Base-by-base conservation (phyloP, 2,113 vertebrate species). In the Cheirogaleus medius region DNA sequence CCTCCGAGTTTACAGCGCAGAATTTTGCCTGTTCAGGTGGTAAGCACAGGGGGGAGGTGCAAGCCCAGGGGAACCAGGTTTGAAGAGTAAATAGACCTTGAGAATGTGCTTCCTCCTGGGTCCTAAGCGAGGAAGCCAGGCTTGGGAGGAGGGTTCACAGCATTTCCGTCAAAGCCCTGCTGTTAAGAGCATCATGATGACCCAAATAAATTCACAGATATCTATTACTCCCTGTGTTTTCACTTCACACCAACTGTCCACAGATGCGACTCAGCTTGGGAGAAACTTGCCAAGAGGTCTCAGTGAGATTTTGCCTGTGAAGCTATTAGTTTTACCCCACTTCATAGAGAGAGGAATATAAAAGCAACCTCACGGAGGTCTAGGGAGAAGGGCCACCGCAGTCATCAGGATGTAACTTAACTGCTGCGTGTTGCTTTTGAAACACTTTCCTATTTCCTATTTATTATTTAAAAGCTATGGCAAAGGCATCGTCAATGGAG, bases 201-300 rank as follows among this genome's bases (percentile, higher is more conserved):
- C 97, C 95, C 92, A 94, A 42, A 96, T 77, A 92, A 63, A 90
- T 95, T 97, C 97, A 80, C 97, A 96, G 87, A 71, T 96, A 92
- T 54, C 90, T 56, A 54, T 92, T 78, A 81, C 95, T 95, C 83
- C 58, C 77, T 47, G 54, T 74, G 92, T 87, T 97, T 95, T 93
- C 85, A 87, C 52, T 97, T 97, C 97, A 95, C 96, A 90, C 95
- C 42, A 64, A 4, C 83, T 80, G 83, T 93, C 84, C 58, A 42
- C 47, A 74, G 90, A 88, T 52, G 27, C 3, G 0, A 8, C 78
- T 93, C 85, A 39, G 47, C 87, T 95, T 84, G 83, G 95, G 94
- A 83, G 84, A 93, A 58, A 80, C 84, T 90, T 82, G 92, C 85
- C 78, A 94, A 89, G 84, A 94, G 54, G 69, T 63, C 96, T 90